Evolutionary conservation across 2,888 invertebrate species (phyloP).

Genomic region (Euzophera pinguis): DNA sequence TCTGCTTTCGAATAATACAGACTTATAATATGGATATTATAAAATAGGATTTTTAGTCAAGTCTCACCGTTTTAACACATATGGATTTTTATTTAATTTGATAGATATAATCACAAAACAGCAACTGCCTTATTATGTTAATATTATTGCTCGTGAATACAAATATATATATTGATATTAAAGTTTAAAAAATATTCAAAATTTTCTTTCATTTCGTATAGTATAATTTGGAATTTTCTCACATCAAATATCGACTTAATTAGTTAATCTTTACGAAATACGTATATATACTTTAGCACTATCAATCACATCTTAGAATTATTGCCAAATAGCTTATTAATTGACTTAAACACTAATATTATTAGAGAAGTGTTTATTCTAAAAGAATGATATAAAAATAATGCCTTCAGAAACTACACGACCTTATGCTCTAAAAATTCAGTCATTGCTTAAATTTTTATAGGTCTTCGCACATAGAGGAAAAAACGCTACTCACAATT

Average conservation of each 20-base stretch:
- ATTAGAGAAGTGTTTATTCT: constrained; percentile 23
- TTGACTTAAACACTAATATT: constrained; percentile 47
- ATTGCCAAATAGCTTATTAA: constrained; percentile 55
- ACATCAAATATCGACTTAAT: constrained; percentile 25
- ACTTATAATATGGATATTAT: not conserved
- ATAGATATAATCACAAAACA: constrained; percentile 36
- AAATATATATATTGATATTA: constrained; percentile 34
- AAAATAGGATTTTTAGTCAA: not conserved
- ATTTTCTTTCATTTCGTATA: constrained; percentile 15
- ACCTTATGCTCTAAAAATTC: constrained; percentile 46
- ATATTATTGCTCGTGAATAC: constrained; percentile 27
- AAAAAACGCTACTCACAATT: too few relatives aligned
- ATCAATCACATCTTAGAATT: constrained; percentile 54
- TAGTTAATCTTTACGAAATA: constrained; percentile 22
- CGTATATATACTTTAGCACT: constrained; percentile 22
- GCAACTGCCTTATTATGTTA: constrained; percentile 40
- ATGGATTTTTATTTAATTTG: not conserved
- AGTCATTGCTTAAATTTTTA: constrained; percentile 27
- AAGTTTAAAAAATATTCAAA: constrained; percentile 34
- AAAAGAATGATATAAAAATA: constrained; percentile 48
- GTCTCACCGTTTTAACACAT: not conserved
- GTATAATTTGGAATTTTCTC: constrained; percentile 22
- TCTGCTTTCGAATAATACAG: too few relatives aligned
- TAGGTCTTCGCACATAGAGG: too few relatives aligned
- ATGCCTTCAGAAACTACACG: constrained; percentile 23